Base-by-base conservation (phyloP, 2,797 vertebrate species). In the Dendrocincla fuliginosa region DNA sequence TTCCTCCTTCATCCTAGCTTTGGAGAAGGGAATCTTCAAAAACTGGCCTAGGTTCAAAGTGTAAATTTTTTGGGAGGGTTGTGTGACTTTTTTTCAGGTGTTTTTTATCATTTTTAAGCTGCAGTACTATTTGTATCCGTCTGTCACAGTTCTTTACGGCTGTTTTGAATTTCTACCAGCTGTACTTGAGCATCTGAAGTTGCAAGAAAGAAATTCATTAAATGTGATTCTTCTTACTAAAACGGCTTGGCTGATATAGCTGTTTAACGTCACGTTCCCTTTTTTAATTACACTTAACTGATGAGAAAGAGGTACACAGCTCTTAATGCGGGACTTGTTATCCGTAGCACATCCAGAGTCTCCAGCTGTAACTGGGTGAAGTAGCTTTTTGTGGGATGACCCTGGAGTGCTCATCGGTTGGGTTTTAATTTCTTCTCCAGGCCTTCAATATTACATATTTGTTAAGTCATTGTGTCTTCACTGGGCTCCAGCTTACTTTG, bases 201-300 rank as follows among this genome's bases (percentile, higher is more conserved):
- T 96, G 97, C 97, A 97, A 97, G 97, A 97, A 98, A 98, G 96
- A 98, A 98, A 98, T 96, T 98, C 97, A 98, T 98, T 98, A 98
- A 98, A 98, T 98, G 97, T 98, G 97, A 97, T 98, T 98, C 97
- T 98, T 98, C 97, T 98, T 98, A 98, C 94, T 97, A 98, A 98
- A 97, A 95, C 3, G 97, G 96, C 97, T 97, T 98, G 97, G 90
- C 87, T 98, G 96, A 96, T 97, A 95, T 98, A 98, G 97, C 97
- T 98, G 90, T 98, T 97, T 97, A 94, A 97, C 96, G 96, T 96
- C 81, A 90, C 9, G 39, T 87, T 95, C 91, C 75, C 53, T 91
- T 94, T 96, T 77, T 91, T 46, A 52, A 52, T 94, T 92, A 75
- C 30, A 41, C 42, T 47, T 92, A 69, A 89, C 63, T 41, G n/a